These are phyloP conservation scores for Platycnemis pennipes DNA, from an alignment of 2,888 invertebrate genomes.

Conservation along the genomic window DNA sequence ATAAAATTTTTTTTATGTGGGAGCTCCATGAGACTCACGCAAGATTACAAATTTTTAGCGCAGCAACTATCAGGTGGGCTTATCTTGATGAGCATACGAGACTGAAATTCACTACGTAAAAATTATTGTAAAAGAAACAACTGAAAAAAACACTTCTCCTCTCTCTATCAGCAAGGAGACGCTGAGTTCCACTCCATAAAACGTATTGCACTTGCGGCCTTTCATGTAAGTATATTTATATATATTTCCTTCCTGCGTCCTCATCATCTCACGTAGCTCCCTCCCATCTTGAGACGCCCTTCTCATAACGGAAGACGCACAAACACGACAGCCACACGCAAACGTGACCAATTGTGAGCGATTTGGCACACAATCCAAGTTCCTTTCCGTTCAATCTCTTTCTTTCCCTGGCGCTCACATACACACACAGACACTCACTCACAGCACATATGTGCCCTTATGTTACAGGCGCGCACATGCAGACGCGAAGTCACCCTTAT, in stretches of 20 bases:
- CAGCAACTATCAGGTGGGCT: constrained; percentile 52
- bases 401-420: not conserved
- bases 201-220: constrained; percentile 59
- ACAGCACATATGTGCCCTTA: no score
- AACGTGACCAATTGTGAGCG: constrained; percentile 46
- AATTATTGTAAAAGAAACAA: constrained; percentile 23
- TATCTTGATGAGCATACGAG: constrained; percentile 46
- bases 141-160: constrained; percentile 3
- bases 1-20: constrained; percentile 47
- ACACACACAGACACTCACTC: not conserved
- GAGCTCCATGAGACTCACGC: constrained; percentile 46
- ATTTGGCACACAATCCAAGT: constrained; percentile 53
- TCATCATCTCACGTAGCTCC: not conserved
- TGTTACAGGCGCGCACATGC: not conserved
- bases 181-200: constrained; percentile 8
- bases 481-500: constrained; percentile 52
- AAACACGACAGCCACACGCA: not conserved
- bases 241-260: not conserved
- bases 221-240: no score
- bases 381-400: not conserved
- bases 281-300: not conserved
- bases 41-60: not conserved
- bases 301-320: not conserved
- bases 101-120: not conserved
- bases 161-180: not conserved